Conservation (phyloP, 2,888 invertebrate species). For the Andrena flavipes region DNA sequence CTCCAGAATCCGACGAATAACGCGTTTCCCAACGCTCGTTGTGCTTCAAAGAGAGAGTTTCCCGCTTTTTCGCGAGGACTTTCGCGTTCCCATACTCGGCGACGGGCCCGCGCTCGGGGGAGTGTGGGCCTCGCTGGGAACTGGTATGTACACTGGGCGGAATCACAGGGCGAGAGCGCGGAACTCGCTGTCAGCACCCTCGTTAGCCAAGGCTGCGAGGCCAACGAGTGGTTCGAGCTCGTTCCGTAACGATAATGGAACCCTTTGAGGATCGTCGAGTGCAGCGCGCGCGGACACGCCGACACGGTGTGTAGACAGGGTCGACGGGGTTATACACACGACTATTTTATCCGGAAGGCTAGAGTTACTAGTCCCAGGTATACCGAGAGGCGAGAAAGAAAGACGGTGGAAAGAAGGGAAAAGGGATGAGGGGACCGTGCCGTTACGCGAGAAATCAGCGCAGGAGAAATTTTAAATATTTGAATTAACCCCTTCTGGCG, state of each 20-base stretch:
- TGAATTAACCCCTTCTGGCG: slow-evolving; percentile 82
- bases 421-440: slow-evolving; percentile 39
- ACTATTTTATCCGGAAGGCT: slow-evolving; percentile 75
- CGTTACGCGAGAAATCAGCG: slow-evolving; percentile 82
- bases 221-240: slow-evolving; percentile 68
- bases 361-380: slow-evolving; percentile 74
- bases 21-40: slow-evolving; percentile 27
- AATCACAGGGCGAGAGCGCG: slow-evolving; percentile 54
- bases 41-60: slow-evolving; percentile 21
- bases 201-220: slow-evolving; percentile 66
- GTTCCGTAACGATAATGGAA: slow-evolving; percentile 76
- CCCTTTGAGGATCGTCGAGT: slow-evolving; percentile 74
- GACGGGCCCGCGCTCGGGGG: not conserved
- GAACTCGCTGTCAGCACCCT: slow-evolving; percentile 66
- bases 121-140: slow-evolving; percentile 3
- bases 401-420: slow-evolving; percentile 1
- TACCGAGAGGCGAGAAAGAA: slow-evolving; percentile 17
- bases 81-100: not conserved
- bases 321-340: slow-evolving; percentile 63
- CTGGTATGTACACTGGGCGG: slow-evolving; percentile 44
- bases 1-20: not conserved
- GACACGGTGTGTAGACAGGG: slow-evolving; percentile 65
- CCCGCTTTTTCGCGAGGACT: slow-evolving; percentile 29
- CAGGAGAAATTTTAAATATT: slow-evolving; percentile 83
- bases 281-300: slow-evolving; percentile 59